Evolutionary conservation across 35 echinoderm and acorn worm genomes (phyloP), one percentile per base, ranked within the genome.

Genomic region (Chiridota heheva): DNA sequence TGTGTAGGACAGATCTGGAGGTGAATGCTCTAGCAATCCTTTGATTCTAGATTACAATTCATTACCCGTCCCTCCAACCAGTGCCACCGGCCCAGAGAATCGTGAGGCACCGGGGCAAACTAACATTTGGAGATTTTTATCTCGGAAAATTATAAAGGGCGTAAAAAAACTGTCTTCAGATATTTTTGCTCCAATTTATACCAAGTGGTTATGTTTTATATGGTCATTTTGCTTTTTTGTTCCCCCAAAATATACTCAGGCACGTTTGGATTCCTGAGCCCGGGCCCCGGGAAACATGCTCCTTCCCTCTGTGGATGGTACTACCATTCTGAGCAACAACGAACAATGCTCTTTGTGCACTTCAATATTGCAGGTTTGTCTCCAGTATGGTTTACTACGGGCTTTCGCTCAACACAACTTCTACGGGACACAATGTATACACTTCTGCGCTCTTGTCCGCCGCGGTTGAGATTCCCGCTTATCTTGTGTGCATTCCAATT

Each of bases 381-480:
- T 84, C 77, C 66, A 93, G 60, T 43, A 36, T 93, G 17, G 85
- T 93, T 15, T 93, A 88, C 72, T 86, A 88, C 42, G 90, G 90
- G 3, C 41, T 93, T 3, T 88, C 84, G 2, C 43, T 93, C 27
- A 80, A 71, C 35, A 93, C 90, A 36, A 77, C 86, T 47, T 40
- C 81, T 16, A 78, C 88, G 16, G 90, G 90, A 24, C 45, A 48
- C 6, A 70, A 88, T 70, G 60, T 76, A 24, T 93, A 93, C 70
- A 34, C 84, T 29, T 78, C 84, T 22, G 73, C 72, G 32, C 81
- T 93, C 44, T 35, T 88, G n/a, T 93, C 85, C 17, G 90, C 84
- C 25, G 90, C 85, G 31, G 85, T 93, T 15, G 90, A 93, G 43
- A 84, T 93, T 28, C 90, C 85, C 10, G 84, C 78, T 39, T 93